These are phyloP conservation scores for Sebastes matsubarae DNA, from an alignment of 2,797 vertebrate species.

Conservation along the genomic window DNA sequence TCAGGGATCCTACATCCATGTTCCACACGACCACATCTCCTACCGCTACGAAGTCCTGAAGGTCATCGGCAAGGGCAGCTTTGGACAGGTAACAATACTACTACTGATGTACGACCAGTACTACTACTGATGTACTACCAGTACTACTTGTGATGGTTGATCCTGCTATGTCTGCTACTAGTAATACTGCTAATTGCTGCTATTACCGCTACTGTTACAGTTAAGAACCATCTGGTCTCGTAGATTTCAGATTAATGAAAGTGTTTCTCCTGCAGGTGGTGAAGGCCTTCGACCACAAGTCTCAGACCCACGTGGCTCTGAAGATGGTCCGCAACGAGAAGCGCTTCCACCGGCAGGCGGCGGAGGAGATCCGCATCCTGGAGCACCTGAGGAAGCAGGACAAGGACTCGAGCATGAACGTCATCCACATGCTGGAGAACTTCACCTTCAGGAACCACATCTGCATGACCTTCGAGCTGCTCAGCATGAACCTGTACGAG, in stretches of 20 bases:
- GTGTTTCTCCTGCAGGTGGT: conserved; percentile 77
- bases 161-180: no score
- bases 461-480: conserved; percentile 99
- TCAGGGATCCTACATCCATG: conserved; percentile 98
- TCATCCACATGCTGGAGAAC: conserved; percentile 99
- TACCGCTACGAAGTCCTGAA: conserved; percentile 98
- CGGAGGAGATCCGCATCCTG: conserved; percentile 97
- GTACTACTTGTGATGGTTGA: no score
- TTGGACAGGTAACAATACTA: conserved; percentile 88
- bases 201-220: no score
- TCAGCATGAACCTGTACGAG: conserved; percentile 99
- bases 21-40: conserved; percentile 95
- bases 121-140: not conserved
- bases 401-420: conserved; percentile 97
- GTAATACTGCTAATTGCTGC: no score
- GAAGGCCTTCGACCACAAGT: conserved; percentile 97
- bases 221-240: not conserved
- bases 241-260: not conserved
- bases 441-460: conserved; percentile 99
- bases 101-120: not conserved
- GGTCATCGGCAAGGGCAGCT: conserved; percentile 98
- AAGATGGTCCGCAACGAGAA: conserved; percentile 99
- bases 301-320: conserved; percentile 93
- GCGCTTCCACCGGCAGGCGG: conserved; percentile 97
- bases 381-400: conserved; percentile 98